Evolutionary conservation across 1,140 invertebrate genomes (phyloP).

Genomic region (Euschistus heros): DNA sequence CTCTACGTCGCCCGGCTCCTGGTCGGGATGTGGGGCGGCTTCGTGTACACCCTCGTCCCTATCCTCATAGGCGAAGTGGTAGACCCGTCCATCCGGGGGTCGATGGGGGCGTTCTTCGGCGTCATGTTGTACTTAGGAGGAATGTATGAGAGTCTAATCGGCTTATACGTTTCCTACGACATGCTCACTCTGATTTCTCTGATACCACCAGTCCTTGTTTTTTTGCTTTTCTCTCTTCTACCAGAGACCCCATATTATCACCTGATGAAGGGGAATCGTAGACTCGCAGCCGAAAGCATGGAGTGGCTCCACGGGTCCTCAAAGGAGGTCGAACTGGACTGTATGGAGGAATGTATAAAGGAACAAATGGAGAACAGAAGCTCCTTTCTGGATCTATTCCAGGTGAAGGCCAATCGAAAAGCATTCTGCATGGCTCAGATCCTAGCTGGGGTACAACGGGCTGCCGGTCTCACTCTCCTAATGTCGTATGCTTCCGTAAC

Average conservation of each 20-base stretch:
- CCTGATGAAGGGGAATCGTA: conserved; percentile 45
- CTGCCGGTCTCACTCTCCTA: conserved; percentile 61
- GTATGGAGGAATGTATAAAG: conserved; percentile 26
- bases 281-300: conserved; percentile 51
- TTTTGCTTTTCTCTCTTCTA: conserved; percentile 55
- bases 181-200: conserved; percentile 53
- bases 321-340: conserved; percentile 22
- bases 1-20: conserved; percentile 26
- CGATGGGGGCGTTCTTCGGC: conserved; percentile 61
- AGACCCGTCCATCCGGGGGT: conserved; percentile 24
- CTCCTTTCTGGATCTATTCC: conserved; percentile 21
- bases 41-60: conserved; percentile 58
- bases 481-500: conserved; percentile 64
- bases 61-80: conserved; percentile 50
- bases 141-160: conserved; percentile 59
- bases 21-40: conserved; percentile 54
- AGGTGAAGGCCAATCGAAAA: conserved; percentile 34
- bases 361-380: conserved; percentile 22
- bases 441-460: conserved; percentile 61
- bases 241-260: conserved; percentile 72
- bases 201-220: conserved; percentile 47
- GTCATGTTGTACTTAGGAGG: conserved; percentile 64
- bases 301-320: conserved; percentile 45
- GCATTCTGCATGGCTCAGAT: conserved; percentile 51
- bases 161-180: conserved; percentile 56